phyloP scores from a whole-genome alignment of 1,140 invertebrate genomes.

The Protaetia brevitarsis region DNA sequence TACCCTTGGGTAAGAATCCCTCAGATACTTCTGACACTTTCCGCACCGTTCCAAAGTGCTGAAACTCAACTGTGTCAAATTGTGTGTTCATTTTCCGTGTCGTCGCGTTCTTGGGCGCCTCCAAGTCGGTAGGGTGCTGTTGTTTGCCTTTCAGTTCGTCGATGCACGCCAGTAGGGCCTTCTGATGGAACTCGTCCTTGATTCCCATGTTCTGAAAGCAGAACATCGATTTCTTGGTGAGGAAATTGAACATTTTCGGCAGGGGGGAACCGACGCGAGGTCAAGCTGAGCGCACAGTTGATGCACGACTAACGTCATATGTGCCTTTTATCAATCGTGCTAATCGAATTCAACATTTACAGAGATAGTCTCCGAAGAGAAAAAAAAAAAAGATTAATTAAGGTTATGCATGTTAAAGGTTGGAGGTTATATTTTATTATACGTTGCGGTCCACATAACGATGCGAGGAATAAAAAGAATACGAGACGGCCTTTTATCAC shows the following conservation, averaged over 20 bases:
- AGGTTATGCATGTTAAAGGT: constrained; percentile 17
- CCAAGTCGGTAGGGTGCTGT: constrained; percentile 16
- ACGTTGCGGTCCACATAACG: not conserved
- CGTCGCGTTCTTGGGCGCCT: constrained; percentile 40
- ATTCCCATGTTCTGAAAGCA: constrained; percentile 69
- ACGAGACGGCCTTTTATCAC: too few relatives aligned
- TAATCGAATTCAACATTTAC: constrained; percentile 1
- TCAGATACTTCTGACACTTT: constrained; percentile 72
- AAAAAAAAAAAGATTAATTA: not conserved
- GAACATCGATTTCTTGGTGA: constrained; percentile 11
- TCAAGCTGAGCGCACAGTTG: too few relatives aligned
- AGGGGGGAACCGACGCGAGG: too few relatives aligned
- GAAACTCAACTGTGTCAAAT: constrained; percentile 67
- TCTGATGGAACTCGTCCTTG: constrained; percentile 74
- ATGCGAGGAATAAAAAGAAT: not conserved
- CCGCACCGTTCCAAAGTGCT: constrained; percentile 68
- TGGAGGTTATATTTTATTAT: constrained; percentile 2
- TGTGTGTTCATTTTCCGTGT: constrained; percentile 39
- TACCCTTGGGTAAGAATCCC: constrained; percentile 71
- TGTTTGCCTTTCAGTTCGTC: constrained; percentile 56
- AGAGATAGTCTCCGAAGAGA: not conserved
- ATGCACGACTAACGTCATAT: not conserved
- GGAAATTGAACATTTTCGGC: constrained; percentile 9
- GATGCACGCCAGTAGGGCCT: constrained; percentile 67
- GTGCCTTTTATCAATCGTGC: not conserved